These are phyloP conservation scores for Caenorhabditis imperialis DNA, from an alignment of 2,888 invertebrate species.

Conservation along the genomic window DNA sequence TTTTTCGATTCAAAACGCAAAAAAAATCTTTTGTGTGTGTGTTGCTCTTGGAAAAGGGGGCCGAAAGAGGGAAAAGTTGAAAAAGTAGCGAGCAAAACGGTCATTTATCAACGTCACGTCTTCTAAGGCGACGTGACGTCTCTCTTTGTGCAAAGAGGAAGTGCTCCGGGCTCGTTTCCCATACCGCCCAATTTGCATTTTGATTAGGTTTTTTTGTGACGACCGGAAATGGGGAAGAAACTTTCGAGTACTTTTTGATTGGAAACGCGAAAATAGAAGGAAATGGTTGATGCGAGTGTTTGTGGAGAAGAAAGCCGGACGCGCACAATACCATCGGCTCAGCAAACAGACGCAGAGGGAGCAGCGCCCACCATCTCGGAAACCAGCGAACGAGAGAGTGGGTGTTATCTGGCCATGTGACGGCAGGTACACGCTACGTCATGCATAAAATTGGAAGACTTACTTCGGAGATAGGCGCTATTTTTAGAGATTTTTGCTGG, in stretches of 20 bases:
- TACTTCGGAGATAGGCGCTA: too few relatives aligned
- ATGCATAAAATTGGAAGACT: too few relatives aligned
- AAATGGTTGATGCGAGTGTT: conserved; percentile 25
- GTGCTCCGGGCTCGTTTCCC: too few relatives aligned
- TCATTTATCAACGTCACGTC: conserved; percentile 37
- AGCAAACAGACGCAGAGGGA: conserved; percentile 31
- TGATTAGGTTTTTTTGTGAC: conserved; percentile 31
- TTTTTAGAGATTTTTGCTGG: too few relatives aligned
- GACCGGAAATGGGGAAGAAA: conserved; percentile 1
- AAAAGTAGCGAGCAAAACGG: conserved; percentile 7
- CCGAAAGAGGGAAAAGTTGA: background rate
- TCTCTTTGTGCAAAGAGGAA: background rate
- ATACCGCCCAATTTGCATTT: conserved; percentile 37
- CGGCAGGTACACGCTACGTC: too few relatives aligned
- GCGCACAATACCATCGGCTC: conserved; percentile 44
- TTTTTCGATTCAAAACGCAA: conserved; percentile 21
- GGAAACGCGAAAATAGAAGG: conserved; percentile 29
- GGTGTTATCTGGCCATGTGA: too few relatives aligned
- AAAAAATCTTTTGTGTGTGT: conserved; percentile 1
- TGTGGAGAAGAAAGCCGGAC: conserved; percentile 41
- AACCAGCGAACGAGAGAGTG: too few relatives aligned
- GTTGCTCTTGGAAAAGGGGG: conserved; percentile 10
- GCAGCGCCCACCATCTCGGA: conserved; percentile 17
- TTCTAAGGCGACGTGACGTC: conserved; percentile 11
- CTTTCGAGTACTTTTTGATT: conserved; percentile 28